Base-by-base conservation (phyloP, 2,113 vertebrate species). In the Lethenteron camtschaticum region DNA sequence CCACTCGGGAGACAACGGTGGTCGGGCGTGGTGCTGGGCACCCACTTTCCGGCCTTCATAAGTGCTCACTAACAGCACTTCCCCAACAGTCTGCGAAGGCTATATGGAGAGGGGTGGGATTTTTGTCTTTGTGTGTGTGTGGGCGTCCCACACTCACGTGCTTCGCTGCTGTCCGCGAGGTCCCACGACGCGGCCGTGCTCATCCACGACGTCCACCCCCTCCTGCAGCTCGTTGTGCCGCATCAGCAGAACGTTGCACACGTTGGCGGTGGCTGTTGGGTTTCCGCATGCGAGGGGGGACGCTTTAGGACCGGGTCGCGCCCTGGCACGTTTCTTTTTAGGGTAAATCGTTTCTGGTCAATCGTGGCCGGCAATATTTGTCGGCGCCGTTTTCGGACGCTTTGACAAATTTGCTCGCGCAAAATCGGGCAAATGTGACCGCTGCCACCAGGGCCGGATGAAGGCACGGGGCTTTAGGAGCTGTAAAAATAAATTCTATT, bases 241-340 rank as follows among this genome's bases (percentile, higher is more conserved):
- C 90, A 95, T 95, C 75, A 96, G 83, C 74, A 91, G 82, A 75
- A 90, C 86, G 2, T 91, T 95, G 76, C 89, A 94, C 77, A 96
- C 82, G 66, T 91, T 94, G 76, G 89, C 94, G 73, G 87, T 86
- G 11, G 90, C 92, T 99, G 82, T 4, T 74, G 41, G 55, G 10
- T 11, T 66, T n/a, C 8, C 63, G 24, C 24, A 13, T 55, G 69
- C 18, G 12, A 55, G 11, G 18, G 5, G 8, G 70, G 57, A 20
- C 68, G 70, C 41, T 41, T 41, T 7, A 41, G 41, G 41, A 41
- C 41, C 41, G 41, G 41, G 41, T 41, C 41, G 41, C 41, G 6
- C 41, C 41, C 41, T 5, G 41, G 41, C 4, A 41, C 41, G 41
- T 41, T 41, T 41, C 41, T 41, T 41, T 41, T 41, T 41, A 41